Percentiles rank a stretch among this genome's conserved stretches.
Conservation (phyloP, 2,888 invertebrate species). For the Clepsis dumicolana region DNA sequence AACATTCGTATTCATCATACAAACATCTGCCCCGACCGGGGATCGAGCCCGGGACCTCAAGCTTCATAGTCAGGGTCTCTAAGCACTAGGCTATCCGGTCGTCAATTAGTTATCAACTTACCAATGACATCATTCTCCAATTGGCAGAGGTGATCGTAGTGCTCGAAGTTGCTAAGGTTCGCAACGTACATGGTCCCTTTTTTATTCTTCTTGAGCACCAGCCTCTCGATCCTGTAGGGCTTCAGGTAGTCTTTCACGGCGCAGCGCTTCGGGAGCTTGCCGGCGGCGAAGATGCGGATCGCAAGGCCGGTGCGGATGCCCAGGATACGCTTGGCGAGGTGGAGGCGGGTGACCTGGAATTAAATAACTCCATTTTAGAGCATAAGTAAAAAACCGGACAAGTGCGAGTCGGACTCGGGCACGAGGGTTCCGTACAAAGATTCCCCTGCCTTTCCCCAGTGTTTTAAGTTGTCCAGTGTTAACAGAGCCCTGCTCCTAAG, state of each 20-base stretch:
- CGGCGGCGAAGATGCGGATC: constrained; percentile 52
- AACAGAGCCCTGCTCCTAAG: too few relatives aligned
- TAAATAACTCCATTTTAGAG: background rate
- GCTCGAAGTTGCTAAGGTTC: constrained; percentile 10
- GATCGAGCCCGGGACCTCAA: too few relatives aligned
- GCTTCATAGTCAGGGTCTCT: too few relatives aligned
- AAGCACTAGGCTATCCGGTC: too few relatives aligned
- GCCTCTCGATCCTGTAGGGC: constrained; percentile 47
- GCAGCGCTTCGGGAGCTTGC: constrained; percentile 46
- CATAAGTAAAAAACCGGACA: too few relatives aligned
- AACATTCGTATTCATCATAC: too few relatives aligned
- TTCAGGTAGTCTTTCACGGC: constrained; percentile 50
- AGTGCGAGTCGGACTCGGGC: too few relatives aligned
- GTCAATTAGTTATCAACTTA: constrained; percentile 51
- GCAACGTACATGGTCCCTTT: constrained; percentile 49
- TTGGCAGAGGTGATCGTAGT: constrained; percentile 46
- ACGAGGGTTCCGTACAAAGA: too few relatives aligned
- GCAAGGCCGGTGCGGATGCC: constrained; percentile 50
- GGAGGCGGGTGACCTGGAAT: constrained; percentile 54
- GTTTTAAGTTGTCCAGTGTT: too few relatives aligned
- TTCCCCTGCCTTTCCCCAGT: too few relatives aligned
- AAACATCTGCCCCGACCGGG: too few relatives aligned
- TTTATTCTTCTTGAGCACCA: constrained; percentile 53
- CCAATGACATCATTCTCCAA: constrained; percentile 47
- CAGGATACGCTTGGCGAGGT: constrained; percentile 56